phyloP scores from a whole-genome alignment of 2,113 vertebrate species.

The Cyphomyrus plagiostoma region DNA sequence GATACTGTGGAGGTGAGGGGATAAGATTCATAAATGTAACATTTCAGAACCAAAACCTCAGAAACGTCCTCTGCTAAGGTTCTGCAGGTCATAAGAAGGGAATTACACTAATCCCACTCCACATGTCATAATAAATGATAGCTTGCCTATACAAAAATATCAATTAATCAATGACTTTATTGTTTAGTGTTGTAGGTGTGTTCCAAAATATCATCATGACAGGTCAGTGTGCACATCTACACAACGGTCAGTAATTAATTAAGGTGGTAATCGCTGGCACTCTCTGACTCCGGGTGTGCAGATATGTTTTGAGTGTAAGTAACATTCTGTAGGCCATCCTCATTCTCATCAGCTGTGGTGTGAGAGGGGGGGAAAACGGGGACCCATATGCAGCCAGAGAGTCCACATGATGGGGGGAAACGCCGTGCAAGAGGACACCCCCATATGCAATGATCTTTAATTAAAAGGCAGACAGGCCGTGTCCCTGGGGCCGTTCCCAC shows the following conservation, averaged over 20 bases:
- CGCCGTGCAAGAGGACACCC: background rate
- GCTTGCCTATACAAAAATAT: background rate
- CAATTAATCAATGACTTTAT: background rate
- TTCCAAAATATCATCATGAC: background rate
- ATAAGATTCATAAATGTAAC: background rate
- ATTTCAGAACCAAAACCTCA: background rate
- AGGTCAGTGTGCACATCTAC: background rate
- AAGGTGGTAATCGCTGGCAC: background rate
- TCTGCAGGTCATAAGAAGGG: background rate
- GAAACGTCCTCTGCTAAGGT: background rate
- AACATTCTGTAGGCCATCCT: background rate
- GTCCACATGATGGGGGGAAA: background rate
- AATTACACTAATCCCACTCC: background rate
- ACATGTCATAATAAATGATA: background rate
- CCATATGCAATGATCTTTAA: constrained; percentile 47
- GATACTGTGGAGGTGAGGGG: background rate
- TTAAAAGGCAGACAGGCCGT: constrained; percentile 42
- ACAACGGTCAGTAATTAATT: background rate
- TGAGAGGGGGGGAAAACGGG: too few species aligned
- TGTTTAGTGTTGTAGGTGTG: background rate
- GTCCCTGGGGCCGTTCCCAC: constrained; percentile 29
- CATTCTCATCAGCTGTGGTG: background rate
- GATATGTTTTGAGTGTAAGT: background rate
- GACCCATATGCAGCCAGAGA: background rate
- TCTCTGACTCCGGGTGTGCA: background rate